Evolutionary conservation across 2,113 vertebrate genomes (phyloP), one percentile per base, ranked within the genome.

Genomic region (Acanthochromis polyacanthus): DNA sequence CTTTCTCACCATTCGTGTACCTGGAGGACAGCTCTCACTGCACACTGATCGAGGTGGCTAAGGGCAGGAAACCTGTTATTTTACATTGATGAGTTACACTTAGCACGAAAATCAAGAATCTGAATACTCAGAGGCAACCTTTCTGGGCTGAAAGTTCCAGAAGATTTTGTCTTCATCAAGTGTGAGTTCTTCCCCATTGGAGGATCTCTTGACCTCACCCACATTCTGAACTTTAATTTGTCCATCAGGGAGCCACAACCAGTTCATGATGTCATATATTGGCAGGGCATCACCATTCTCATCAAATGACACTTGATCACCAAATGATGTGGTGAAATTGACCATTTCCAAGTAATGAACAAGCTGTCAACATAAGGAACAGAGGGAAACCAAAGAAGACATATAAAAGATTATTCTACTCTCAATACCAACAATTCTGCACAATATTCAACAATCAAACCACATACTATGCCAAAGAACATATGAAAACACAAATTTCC

Each of bases 191-290:
- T 93, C 63, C 0, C 71, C 84, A 71, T 50, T 66, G n/a, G 75
- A 53, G 1, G 62, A 88, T 69, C 80, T 84, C 60, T 93, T 84
- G 45, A 93, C 88, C 5, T 75, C 82, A n/a, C 93, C 92, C 4
- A 95, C 83, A 63, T 45, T 91, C 22, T 83, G 73, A 30, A 92
- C 57, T 59, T 80, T 61, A 1, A 79, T 81, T 15, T 55, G 58
- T 30, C 91, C 91, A 66, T 91, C 86, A 10, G 78, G 67, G 36
- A 87, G 85, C 81, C 63, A 83, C 60, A 79, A 53, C 94, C 94
- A 94, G 85, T 93, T 94, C 87, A 94, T 80, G 20, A 94, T 65
- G 60, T 94, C 94, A 65, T 94, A 94, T 7, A 93, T 91, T 50
- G 91, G 89, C 64, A 93, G 48, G 10, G 80, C 90, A 80, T 94